These are phyloP conservation scores for Rhea pennata DNA, from an alignment of 2,113 vertebrate genomes.

Conservation along the genomic window DNA sequence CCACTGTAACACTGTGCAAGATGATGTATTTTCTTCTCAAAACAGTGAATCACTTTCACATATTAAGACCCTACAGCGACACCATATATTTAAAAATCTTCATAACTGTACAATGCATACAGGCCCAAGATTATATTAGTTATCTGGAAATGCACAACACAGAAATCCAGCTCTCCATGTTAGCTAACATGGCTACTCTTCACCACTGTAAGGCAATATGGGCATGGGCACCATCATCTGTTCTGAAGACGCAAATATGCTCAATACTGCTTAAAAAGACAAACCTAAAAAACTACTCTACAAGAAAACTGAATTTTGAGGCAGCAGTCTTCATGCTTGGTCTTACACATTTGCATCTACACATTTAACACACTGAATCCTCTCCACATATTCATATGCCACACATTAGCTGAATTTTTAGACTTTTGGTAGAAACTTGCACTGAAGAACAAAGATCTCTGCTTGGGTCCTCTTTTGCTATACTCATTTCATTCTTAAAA, in stretches of 20 bases:
- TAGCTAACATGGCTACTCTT: background rate
- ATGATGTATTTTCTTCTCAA: background rate
- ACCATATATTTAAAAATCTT: background rate
- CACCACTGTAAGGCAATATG: background rate
- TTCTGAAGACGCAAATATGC: background rate
- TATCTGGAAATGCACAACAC: background rate
- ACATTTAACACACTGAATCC: background rate
- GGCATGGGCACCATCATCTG: background rate
- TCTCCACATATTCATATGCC: background rate
- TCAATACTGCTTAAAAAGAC: background rate
- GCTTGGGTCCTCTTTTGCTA: background rate
- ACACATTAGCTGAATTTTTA: background rate
- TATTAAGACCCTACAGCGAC: background rate
- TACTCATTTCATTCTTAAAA: background rate
- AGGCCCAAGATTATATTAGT: background rate
- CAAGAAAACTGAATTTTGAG: background rate
- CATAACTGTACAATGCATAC: background rate
- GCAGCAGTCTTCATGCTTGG: background rate
- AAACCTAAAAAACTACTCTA: background rate
- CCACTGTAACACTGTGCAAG: background rate
- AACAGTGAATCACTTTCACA: background rate
- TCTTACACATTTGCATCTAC: background rate
- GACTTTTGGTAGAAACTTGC: background rate
- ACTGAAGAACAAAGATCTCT: background rate
- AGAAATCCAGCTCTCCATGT: background rate